Evolutionary conservation across 2,797 vertebrate genomes (phyloP).

Genomic region (Peromyscus melanophrys): DNA sequence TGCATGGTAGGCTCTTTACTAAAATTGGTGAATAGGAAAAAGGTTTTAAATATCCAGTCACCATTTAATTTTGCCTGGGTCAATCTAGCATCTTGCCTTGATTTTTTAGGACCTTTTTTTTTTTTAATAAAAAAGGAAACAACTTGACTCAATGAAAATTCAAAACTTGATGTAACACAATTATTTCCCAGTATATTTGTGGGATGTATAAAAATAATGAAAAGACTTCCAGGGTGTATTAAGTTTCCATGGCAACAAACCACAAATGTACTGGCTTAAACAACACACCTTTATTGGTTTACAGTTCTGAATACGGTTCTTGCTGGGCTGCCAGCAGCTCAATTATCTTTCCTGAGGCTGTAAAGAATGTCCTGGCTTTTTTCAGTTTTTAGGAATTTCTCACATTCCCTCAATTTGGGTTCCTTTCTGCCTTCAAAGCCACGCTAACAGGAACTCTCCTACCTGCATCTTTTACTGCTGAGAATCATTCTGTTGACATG

Average conservation of each 20-base stretch:
- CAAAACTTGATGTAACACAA: constrained; percentile 36
- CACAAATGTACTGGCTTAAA: not conserved
- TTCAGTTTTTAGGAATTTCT: not conserved
- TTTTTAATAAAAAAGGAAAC: constrained; percentile 5
- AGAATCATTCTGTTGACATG: not conserved
- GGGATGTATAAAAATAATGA: not conserved
- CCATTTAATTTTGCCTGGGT: not conserved
- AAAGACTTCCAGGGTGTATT: not conserved
- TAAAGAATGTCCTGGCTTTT: not conserved
- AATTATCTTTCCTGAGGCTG: not conserved
- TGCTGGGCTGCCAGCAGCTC: not conserved
- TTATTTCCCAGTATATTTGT: constrained; percentile 33
- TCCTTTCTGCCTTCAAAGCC: not conserved
- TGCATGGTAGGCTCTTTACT: not conserved
- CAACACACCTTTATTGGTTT: constrained; percentile 24
- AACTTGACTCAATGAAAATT: not conserved
- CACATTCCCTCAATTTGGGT: not conserved
- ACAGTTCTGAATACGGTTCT: not conserved
- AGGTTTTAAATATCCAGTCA: not conserved
- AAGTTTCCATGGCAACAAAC: constrained; percentile 41
- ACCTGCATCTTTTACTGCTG: not conserved
- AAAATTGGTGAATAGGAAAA: not conserved
- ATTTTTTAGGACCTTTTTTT: not conserved
- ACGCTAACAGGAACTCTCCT: not conserved
- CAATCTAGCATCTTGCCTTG: not conserved